Evolutionary conservation across 2,797 vertebrate genomes (phyloP), one percentile per base, ranked within the genome.

Genomic region (Lepilemur septentrionalis): DNA sequence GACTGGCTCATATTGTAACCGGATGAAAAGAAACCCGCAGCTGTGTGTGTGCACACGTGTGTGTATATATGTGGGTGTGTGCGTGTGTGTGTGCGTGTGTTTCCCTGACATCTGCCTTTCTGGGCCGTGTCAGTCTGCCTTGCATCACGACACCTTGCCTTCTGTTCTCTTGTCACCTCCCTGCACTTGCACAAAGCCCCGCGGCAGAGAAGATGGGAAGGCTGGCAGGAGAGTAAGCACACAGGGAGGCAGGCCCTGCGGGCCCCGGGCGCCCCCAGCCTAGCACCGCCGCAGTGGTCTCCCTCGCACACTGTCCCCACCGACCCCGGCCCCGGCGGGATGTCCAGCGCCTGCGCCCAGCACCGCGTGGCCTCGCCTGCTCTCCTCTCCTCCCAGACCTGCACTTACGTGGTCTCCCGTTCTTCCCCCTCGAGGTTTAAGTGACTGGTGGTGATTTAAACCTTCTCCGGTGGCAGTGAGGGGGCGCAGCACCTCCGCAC

Each of bases 81-180:
- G 22, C 23, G 55, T 8, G 17, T 52, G 50, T 52, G 50, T 50
- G 52, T 4, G 0, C 5, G 6, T 28, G 3, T 6, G 7, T 12
- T 15, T 20, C 30, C 10, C 4, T 4, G 35, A 41, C 2, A 0
- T 32, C 50, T 10, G 18, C 13, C 1, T 25, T 4, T 11, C 48
- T 2, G n/a, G 79, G 3, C 4, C 0, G 0, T 5, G 1, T 30
- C 0, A n/a, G 23, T 2, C 4, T 13, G 2, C 13, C 2, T 55
- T 11, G 4, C 17, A 1, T 76, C 43, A 3, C 1, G n/a, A 65
- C 2, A 7, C 38, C 25, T 38, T 14, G 25, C 0, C 79, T 35
- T 59, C 41, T 30, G 25, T 57, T 50, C 15, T 25, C 5, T 59
- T 8, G 11, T 30, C 48, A 5, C 20, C 35, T 78, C 52, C 38